Conservation (phyloP, 2,797 vertebrate genomes). For the Epinephelus awoara region DNA sequence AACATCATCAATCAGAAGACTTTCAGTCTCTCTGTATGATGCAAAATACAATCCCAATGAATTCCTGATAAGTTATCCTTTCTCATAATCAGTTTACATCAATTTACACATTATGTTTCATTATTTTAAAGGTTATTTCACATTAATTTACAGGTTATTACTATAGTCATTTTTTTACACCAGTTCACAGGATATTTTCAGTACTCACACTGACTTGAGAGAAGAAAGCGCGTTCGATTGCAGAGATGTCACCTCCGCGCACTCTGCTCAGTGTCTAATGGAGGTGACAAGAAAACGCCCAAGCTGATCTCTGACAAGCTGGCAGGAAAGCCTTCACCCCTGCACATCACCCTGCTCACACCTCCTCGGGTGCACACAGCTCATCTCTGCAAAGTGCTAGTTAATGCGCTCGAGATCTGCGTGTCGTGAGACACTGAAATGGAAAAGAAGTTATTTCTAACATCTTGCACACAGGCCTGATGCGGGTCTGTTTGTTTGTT, state of each 20-base stretch:
- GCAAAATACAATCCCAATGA: too few species aligned
- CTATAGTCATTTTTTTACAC: neutral
- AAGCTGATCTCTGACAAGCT: slow-evolving; percentile 14
- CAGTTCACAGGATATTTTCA: neutral
- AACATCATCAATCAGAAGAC: neutral
- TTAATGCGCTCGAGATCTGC: neutral
- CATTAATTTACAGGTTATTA: neutral
- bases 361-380: neutral
- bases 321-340: slow-evolving; percentile 28
- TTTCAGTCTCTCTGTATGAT: neutral
- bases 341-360: slow-evolving; percentile 15
- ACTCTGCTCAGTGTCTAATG: neutral
- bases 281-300: slow-evolving; percentile 62
- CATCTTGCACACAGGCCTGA: neutral
- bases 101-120: too few species aligned
- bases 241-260: slow-evolving; percentile 9
- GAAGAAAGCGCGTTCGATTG: neutral
- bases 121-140: neutral
- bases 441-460: neutral
- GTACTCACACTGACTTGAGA: slow-evolving; percentile 30
- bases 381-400: neutral
- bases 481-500: slow-evolving; percentile 18
- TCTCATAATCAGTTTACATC: neutral
- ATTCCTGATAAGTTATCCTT: neutral
- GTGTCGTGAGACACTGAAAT: neutral